Evolutionary conservation across 1,140 invertebrate species (phyloP), one percentile per base, ranked within the genome.

Genomic region (Heterodera schachtii): DNA sequence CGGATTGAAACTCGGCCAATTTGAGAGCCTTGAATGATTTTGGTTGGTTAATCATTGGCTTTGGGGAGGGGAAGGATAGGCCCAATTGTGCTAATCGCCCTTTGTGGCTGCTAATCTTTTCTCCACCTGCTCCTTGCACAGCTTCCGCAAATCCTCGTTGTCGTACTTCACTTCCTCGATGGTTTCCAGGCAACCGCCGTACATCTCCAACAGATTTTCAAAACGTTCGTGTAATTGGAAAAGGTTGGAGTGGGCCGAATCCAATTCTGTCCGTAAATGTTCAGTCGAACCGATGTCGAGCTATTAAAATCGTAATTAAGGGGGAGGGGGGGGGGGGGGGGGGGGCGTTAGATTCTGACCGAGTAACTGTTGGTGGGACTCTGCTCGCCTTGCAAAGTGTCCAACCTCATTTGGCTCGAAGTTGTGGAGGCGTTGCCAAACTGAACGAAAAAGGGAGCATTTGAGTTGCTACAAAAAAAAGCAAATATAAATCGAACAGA

Each of bases 161-260:
- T 82, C 81, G 19, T 82, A 31, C 73, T 80, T 82, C 49, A 82
- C 21, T 49, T 82, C 81, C 46, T 82, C 81, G 13, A 82, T 82
- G 49, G 44, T 79, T 66, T 82, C 81, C 79, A 82, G 73, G 73
- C 81, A 82, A 9, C 81, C 81, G n/a, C 81, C 81, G 60, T 82
- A 82, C 41, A 82, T 69, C 64, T 82, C 81, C 44, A 82, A 64
- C 47, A 82, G 43, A 47, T 74, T 41, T n/a, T 82, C 81, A 73
- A 82, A 82, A 21, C 73, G 70, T 41, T 82, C 69, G 80, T 73
- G 81, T 44, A 82, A 57, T 66, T 82, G 79, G 46, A 82, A 82
- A 5, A 82, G 78, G 31, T 82, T 75, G 46, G 47, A 75, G 19
- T 82, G 81, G 16, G 81, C 46, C 7, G 43, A 71, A 13, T 82